phyloP scores from a whole-genome alignment of 2,888 invertebrate genomes.

The Tetanocera ferruginea region DNA sequence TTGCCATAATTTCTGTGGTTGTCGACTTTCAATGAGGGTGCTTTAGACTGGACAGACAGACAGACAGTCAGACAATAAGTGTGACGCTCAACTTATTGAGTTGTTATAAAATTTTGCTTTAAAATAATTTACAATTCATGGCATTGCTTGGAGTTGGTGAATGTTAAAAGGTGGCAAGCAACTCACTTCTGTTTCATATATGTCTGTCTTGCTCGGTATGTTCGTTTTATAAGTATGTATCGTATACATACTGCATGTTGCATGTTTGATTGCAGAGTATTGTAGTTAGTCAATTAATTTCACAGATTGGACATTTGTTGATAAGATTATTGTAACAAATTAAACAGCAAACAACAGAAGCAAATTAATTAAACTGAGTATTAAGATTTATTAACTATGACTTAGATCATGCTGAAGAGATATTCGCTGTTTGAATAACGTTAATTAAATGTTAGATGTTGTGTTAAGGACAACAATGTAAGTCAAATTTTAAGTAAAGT shows the following conservation, averaged over 20 bases:
- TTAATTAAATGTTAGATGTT: constrained; percentile 6
- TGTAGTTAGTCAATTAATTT: constrained; percentile 60
- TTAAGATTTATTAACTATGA: constrained; percentile 9
- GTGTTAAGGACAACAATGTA: too few relatives aligned
- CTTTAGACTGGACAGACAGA: neutral
- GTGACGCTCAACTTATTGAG: too few relatives aligned
- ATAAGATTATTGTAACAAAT: constrained; percentile 48
- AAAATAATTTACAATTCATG: constrained; percentile 6
- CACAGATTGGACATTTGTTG: constrained; percentile 55
- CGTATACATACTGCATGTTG: constrained; percentile 7
- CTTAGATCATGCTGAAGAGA: too few relatives aligned
- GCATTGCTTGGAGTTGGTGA: neutral
- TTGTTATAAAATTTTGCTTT: too few relatives aligned
- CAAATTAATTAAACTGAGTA: constrained; percentile 42
- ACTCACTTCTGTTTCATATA: neutral
- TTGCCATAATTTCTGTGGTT: constrained; percentile 66
- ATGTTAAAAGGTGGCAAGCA: neutral
- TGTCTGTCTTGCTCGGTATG: neutral
- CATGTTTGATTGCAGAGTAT: constrained; percentile 8
- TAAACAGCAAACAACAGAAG: neutral
- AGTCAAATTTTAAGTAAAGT: too few relatives aligned
- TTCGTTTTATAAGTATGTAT: neutral
- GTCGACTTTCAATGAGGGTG: neutral
- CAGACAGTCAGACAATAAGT: neutral
- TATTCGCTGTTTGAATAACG: constrained; percentile 22